These are phyloP conservation scores for Semibalanus balanoides DNA, from an alignment of 1,140 invertebrate genomes.

Conservation along the genomic window DNA sequence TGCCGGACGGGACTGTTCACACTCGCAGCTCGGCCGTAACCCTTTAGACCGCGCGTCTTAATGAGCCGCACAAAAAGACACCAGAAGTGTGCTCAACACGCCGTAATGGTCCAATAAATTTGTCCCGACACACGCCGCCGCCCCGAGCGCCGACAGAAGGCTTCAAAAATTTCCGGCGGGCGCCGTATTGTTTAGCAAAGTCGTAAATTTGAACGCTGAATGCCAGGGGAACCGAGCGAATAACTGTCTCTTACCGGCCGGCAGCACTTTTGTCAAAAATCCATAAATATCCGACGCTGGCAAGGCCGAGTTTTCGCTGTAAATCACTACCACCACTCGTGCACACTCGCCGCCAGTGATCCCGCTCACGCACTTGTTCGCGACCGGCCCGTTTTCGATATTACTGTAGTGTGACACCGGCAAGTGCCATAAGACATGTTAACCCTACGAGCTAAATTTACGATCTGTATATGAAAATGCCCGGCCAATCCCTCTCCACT, in stretches of 20 bases:
- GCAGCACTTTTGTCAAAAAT: background rate
- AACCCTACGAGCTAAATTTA: slow-evolving; percentile 4
- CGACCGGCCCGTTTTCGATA: background rate
- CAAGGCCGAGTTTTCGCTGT: background rate
- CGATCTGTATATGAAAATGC: slow-evolving; percentile 4
- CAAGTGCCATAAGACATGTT: slow-evolving; percentile 5
- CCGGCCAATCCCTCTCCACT: slow-evolving; percentile 9
- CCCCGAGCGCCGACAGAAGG: background rate
- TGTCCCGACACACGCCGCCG: background rate
- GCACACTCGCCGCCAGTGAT: background rate
- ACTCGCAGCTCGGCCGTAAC: background rate
- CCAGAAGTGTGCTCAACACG: background rate
- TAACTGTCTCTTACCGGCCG: background rate
- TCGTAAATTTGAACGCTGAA: background rate
- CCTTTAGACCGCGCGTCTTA: background rate
- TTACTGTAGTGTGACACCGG: slow-evolving; percentile 1
- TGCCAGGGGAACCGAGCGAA: background rate
- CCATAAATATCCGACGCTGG: background rate
- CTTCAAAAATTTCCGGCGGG: background rate
- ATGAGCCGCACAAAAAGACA: background rate
- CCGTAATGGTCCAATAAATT: background rate
- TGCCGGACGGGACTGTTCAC: background rate
- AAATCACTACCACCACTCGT: background rate
- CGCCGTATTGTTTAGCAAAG: background rate
- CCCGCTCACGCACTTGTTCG: background rate